phyloP scores from a whole-genome alignment of 2,797 vertebrate genomes.

The Pseudochirops cupreus region DNA sequence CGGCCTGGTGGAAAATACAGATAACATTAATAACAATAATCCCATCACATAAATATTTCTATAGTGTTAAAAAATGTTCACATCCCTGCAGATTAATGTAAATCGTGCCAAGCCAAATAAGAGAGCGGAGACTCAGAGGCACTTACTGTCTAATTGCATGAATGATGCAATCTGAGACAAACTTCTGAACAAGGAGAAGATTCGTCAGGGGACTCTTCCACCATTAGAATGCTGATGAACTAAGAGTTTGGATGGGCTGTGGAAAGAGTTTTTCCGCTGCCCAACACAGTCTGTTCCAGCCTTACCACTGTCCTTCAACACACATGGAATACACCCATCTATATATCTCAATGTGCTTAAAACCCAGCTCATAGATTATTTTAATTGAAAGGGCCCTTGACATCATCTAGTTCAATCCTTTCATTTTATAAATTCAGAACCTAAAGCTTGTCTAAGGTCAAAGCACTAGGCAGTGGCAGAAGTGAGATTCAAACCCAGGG shows the following conservation, averaged over 20 bases:
- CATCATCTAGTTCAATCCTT: not conserved
- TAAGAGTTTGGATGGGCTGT: not conserved
- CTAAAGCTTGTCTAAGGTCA: not conserved
- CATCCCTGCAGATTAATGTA: slow-evolving; percentile 10
- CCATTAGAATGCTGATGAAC: not conserved
- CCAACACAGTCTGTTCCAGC: not conserved
- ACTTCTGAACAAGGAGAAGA: not conserved
- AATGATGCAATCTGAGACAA: not conserved
- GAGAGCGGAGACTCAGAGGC: not conserved
- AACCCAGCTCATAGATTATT: not conserved
- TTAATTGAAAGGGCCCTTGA: not conserved
- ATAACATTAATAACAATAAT: slow-evolving; percentile 9
- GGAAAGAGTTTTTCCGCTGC: not conserved
- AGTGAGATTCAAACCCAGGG: not conserved
- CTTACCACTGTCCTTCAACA: not conserved
- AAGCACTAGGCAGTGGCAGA: not conserved
- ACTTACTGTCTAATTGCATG: not conserved
- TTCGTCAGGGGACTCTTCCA: slow-evolving; percentile 2
- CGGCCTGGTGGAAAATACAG: not conserved
- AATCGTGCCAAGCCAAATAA: slow-evolving; percentile 34
- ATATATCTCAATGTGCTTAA: not conserved
- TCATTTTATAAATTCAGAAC: not conserved
- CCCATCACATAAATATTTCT: not conserved
- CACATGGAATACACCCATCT: not conserved
- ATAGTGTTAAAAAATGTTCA: slow-evolving; percentile 5